Evolutionary conservation across 2,888 invertebrate species (phyloP).

Genomic region (Chrysolina americana): DNA sequence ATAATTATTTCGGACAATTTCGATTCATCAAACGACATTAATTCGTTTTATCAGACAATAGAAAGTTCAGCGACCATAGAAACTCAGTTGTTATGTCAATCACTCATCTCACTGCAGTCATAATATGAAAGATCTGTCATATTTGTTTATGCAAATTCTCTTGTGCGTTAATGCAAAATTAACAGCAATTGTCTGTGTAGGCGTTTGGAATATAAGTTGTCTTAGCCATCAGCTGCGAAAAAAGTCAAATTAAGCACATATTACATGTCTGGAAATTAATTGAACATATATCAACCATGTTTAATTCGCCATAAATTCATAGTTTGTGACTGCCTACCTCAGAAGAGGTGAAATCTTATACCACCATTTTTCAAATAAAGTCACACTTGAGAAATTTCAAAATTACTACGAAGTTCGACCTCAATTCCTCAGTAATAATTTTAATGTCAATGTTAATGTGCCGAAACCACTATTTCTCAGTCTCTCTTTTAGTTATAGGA

Average conservation of each 20-base stretch:
- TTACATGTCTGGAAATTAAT: conserved; percentile 13
- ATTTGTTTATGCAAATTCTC: conserved; percentile 7
- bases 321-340: conserved; percentile 17
- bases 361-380: neutral
- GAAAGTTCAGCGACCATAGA: neutral
- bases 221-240: conserved; percentile 1
- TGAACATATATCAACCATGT: conserved; percentile 14
- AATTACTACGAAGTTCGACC: neutral
- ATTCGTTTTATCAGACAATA: no score
- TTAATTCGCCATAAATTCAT: conserved; percentile 16
- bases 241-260: conserved; percentile 9
- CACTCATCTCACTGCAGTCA: neutral
- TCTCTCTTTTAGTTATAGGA: neutral
- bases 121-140: conserved; percentile 11
- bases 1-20: no score
- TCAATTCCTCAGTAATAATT: neutral
- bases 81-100: neutral
- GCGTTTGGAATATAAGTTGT: conserved; percentile 12
- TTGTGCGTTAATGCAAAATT: conserved; percentile 4
- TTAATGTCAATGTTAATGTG: neutral
- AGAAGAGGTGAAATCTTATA: conserved; percentile 16
- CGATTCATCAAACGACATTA: no score
- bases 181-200: conserved; percentile 15
- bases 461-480: neutral
- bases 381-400: neutral